Percentiles rank a stretch among this genome's conserved stretches.
Evolutionary conservation across 2,888 invertebrate genomes (phyloP).

Genomic region (Chydorus sphaericus): DNA sequence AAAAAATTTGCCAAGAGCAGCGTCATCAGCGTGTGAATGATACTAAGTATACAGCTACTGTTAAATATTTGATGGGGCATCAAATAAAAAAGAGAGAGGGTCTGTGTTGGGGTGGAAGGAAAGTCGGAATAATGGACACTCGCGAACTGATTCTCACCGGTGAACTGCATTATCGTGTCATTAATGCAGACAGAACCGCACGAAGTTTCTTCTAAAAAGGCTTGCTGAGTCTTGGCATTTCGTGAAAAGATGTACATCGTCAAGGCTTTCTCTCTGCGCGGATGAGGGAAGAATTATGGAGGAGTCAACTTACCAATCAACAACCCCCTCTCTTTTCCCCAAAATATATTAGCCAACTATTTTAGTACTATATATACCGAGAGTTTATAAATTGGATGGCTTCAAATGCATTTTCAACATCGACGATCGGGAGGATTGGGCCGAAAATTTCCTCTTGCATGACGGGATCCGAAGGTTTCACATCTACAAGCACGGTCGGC

Average conservation of each 20-base stretch:
- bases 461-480: constrained; percentile 52
- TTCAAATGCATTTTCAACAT: constrained; percentile 68
- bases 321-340: not conserved
- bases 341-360: not conserved
- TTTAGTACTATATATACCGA: constrained; percentile 43
- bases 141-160: constrained; percentile 34
- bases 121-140: not conserved
- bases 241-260: constrained; percentile 72
- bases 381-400: constrained; percentile 79
- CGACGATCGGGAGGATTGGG: constrained; percentile 80
- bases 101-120: not conserved
- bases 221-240: constrained; percentile 39
- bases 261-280: constrained; percentile 77
- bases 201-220: constrained; percentile 52
- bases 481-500: constrained; percentile 68
- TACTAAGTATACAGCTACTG: too few species aligned
- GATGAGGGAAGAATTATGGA: too few species aligned
- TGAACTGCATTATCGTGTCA: constrained; percentile 70
- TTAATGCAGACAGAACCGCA: constrained; percentile 71
- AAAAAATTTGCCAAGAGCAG: constrained; percentile 50
- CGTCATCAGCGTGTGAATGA: constrained; percentile 53
- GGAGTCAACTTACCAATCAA: too few species aligned
- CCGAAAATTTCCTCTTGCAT: constrained; percentile 85
- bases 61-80: not conserved
- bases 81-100: constrained; percentile 5